phyloP scores from a whole-genome alignment of 2,797 vertebrate species.

The Malurus leucopterus region DNA sequence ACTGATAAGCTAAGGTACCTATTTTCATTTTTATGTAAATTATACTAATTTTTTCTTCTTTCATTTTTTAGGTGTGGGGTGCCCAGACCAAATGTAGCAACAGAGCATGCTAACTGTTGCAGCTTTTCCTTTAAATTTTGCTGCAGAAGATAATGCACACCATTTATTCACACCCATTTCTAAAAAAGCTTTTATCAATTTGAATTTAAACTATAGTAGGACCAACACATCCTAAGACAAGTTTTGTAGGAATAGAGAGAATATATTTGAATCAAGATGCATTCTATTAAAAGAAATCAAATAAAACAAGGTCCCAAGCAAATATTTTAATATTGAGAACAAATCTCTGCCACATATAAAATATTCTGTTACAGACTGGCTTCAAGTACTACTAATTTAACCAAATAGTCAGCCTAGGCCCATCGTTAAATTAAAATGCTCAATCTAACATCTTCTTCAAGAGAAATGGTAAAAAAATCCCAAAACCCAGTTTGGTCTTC shows the following conservation, averaged over 20 bases:
- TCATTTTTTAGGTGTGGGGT: background rate
- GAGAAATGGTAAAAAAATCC: background rate
- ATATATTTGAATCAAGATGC: background rate
- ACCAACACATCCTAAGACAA: background rate
- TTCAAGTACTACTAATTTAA: background rate
- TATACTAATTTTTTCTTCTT: background rate
- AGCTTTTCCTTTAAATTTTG: background rate
- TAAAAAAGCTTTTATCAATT: background rate
- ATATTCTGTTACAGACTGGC: background rate
- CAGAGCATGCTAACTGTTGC: background rate
- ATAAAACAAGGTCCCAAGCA: background rate
- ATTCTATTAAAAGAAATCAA: background rate
- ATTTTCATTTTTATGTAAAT: conserved; percentile 1
- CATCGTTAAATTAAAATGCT: background rate
- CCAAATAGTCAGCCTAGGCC: background rate
- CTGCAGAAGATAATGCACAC: background rate
- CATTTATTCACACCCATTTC: background rate
- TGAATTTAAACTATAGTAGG: background rate
- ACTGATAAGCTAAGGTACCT: conserved; percentile 34
- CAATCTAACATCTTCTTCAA: background rate
- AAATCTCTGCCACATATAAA: background rate
- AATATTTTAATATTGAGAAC: background rate
- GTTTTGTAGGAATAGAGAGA: background rate
- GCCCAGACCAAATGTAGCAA: background rate
- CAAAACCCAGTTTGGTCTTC: background rate